Conservation (phyloP, 1,140 invertebrate genomes). For the silkworm (Bombyx mori) region ASM3026992v2 NC_085120.1:10883501-10884000, state of each 20-base stretch:
- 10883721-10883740: constrained; percentile 29
- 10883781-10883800: constrained; percentile 30
- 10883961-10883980: too few species aligned
- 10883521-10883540: too few species aligned
- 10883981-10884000: too few species aligned
- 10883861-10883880: constrained; percentile 43
- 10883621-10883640: too few species aligned
- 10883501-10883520: too few species aligned
- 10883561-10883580: too few species aligned
- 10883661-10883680: constrained; percentile 27
- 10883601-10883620: too few species aligned
- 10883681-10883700: constrained; percentile 40
- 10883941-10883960: not conserved
- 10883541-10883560: too few species aligned
- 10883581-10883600: too few species aligned
- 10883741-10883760: constrained; percentile 20
- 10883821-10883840: constrained; percentile 34
- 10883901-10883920: constrained; percentile 30
- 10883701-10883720: constrained; percentile 37
- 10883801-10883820: constrained; percentile 33
- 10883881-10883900: constrained; percentile 32
- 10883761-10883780: constrained; percentile 20
- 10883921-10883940: constrained; percentile 35
- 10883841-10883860: constrained; percentile 13
- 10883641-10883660: too few species aligned